phyloP scores from a whole-genome alignment of 2,888 invertebrate genomes.

The Darwinula stevensoni region DNA sequence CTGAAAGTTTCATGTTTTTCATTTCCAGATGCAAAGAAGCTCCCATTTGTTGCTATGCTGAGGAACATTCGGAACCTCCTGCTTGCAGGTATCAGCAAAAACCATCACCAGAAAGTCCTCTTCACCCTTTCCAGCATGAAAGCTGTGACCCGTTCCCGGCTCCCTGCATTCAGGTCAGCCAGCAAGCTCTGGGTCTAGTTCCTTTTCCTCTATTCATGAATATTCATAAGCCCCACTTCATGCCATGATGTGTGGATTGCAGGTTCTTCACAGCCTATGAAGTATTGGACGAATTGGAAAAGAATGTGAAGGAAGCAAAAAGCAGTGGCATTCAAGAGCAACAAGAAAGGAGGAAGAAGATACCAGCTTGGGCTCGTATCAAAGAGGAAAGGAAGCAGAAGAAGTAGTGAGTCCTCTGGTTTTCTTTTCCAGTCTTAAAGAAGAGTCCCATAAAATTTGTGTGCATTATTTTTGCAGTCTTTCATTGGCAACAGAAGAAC shows the following conservation, averaged over 20 bases:
- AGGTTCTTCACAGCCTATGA: slow-evolving; percentile 19
- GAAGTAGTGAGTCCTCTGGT: too few species aligned
- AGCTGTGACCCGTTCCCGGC: slow-evolving; percentile 6
- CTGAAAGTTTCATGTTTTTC: neutral
- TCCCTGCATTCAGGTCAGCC: slow-evolving; percentile 6
- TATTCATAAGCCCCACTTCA: neutral
- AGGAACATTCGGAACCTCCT: slow-evolving; percentile 19
- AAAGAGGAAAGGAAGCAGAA: too few species aligned
- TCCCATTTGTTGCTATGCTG: slow-evolving; percentile 22
- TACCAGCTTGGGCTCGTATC: slow-evolving; percentile 5
- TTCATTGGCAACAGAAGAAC: neutral
- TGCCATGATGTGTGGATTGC: slow-evolving; percentile 2
- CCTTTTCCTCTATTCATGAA: slow-evolving; percentile 1
- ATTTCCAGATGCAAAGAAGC: slow-evolving; percentile 17
- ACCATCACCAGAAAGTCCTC: slow-evolving; percentile 17
- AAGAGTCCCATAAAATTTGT: too few species aligned
- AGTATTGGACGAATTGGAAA: slow-evolving; percentile 14
- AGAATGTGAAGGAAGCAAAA: slow-evolving; percentile 11
- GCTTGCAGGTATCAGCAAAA: slow-evolving; percentile 16
- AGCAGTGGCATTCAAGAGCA: neutral
- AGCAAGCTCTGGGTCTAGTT: too few species aligned
- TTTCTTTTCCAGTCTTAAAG: too few species aligned
- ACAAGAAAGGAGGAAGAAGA: slow-evolving; percentile 5
- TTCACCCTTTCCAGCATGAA: slow-evolving; percentile 15
- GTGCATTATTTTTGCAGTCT: neutral